Evolutionary conservation across 1,140 invertebrate species (phyloP).

Genomic region (Cotesia vestalis): DNA sequence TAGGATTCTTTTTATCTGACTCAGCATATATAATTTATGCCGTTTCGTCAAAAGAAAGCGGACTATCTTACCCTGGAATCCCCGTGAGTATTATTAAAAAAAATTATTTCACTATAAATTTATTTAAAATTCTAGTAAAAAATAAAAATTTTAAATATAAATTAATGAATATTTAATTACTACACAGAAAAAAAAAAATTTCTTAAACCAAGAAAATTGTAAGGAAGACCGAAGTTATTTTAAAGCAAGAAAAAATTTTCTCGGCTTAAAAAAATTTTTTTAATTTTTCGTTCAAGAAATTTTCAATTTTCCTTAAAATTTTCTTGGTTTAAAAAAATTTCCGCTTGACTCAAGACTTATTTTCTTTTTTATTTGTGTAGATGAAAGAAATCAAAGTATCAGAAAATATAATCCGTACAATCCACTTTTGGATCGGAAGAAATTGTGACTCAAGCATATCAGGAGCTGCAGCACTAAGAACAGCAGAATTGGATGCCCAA

Average conservation of each 20-base stretch:
- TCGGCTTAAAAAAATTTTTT: no score
- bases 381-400: slow-evolving; percentile 59
- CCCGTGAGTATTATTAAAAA: slow-evolving; percentile 49
- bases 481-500: slow-evolving; percentile 85
- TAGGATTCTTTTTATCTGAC: slow-evolving; percentile 85
- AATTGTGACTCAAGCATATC: slow-evolving; percentile 80
- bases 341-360: no score
- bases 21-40: slow-evolving; percentile 89
- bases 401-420: slow-evolving; percentile 61
- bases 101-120: slow-evolving; percentile 13
- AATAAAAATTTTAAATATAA: background rate
- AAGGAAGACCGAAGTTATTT: no score
- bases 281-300: no score
- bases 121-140: no score
- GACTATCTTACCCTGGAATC: slow-evolving; percentile 60
- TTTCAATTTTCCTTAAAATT: no score
- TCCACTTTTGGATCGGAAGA: slow-evolving; percentile 92
- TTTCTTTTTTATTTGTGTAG: slow-evolving; percentile 36
- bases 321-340: no score
- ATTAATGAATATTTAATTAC: background rate
- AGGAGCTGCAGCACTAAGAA: slow-evolving; percentile 82
- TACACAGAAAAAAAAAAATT: no score
- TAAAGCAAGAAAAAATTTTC: no score
- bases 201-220: no score
- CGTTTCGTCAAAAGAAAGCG: slow-evolving; percentile 70